A percentile compares a stretch with the other conserved stretches of the same genome.
phyloP scores from a whole-genome alignment of 2,113 vertebrate genomes.

The Zingel zingel region DNA sequence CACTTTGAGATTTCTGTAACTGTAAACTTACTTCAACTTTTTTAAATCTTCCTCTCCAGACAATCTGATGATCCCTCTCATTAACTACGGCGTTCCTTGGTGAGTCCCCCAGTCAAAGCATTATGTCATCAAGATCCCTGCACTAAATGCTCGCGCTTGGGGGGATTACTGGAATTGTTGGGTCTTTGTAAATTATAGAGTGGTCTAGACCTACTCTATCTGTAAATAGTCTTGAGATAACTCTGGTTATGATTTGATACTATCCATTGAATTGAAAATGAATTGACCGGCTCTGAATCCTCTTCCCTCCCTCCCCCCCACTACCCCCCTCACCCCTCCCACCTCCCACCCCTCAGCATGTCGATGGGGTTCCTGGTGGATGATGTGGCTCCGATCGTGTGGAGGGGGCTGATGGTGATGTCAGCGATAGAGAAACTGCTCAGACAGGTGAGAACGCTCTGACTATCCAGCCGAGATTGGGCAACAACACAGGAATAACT shows the following conservation, averaged over 20 bases:
- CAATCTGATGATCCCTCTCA: conserved; percentile 94
- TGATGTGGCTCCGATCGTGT: conserved; percentile 91
- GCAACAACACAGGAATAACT: no score
- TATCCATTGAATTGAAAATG: no score
- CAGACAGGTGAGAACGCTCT: conserved; percentile 86
- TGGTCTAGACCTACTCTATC: no score
- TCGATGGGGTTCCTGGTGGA: conserved; percentile 98
- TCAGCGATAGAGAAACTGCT: conserved; percentile 94
- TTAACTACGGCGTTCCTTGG: conserved; percentile 95
- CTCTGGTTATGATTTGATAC: no score
- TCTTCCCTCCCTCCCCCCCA: not conserved
- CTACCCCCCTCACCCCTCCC: no score
- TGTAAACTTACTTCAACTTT: not conserved
- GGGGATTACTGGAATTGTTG: no score
- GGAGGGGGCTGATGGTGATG: conserved; percentile 99
- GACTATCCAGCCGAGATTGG: not conserved
- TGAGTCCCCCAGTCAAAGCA: conserved; percentile 76
- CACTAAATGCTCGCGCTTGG: no score
- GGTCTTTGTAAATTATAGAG: no score
- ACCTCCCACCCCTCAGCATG: conserved; percentile 86
- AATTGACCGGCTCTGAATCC: not conserved
- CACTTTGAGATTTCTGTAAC: no score
- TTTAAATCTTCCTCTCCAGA: conserved; percentile 80
- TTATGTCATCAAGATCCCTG: no score
- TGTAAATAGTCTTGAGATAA: no score